Percentiles rank a stretch among this genome's conserved stretches.
phyloP scores from a whole-genome alignment of 2,797 vertebrate genomes.

The Pseudomugil gertrudae region DNA sequence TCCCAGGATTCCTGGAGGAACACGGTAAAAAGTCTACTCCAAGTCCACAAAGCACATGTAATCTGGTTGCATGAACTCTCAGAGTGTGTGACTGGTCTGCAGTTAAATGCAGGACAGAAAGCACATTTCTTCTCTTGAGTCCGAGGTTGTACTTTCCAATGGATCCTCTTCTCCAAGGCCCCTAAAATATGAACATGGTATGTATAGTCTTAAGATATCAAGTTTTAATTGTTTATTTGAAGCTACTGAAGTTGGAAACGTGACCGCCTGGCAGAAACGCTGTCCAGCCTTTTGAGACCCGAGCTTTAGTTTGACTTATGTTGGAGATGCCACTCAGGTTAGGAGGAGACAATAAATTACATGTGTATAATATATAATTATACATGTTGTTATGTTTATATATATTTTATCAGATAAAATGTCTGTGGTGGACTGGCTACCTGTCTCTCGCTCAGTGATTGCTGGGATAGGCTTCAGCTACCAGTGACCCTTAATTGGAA shows the following conservation, averaged over 20 bases:
- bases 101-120: neutral
- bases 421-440: too few species aligned
- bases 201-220: neutral
- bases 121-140: neutral
- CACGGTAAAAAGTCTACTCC: neutral
- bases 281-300: neutral
- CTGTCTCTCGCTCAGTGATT: too few species aligned
- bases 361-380: too few species aligned
- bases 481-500: too few species aligned
- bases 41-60: too few species aligned
- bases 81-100: neutral
- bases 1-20: neutral
- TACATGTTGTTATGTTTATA: too few species aligned
- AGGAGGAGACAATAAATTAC: too few species aligned
- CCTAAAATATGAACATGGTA: neutral
- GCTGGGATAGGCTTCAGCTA: too few species aligned
- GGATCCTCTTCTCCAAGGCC: neutral
- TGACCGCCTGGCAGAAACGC: neutral
- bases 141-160: neutral
- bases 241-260: neutral
- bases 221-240: neutral
- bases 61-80: too few species aligned
- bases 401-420: too few species aligned
- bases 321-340: too few species aligned
- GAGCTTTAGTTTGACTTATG: too few species aligned